phyloP scores from a whole-genome alignment of 2,888 invertebrate species.

The Drosophila flavopinicola region DNA sequence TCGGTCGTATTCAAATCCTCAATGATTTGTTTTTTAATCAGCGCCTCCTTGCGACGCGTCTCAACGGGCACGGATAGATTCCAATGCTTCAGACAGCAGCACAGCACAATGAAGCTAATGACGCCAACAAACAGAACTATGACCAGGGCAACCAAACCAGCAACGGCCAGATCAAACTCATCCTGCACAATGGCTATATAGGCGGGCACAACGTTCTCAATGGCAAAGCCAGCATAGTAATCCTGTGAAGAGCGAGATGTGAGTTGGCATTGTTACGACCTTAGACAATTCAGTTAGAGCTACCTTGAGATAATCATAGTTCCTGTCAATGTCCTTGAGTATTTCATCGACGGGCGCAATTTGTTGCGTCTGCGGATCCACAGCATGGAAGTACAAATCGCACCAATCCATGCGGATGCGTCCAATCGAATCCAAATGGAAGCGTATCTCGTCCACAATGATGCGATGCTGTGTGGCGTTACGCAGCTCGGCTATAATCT shows the following conservation, averaged over 20 bases:
- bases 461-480: slow-evolving; percentile 91
- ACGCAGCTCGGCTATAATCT: slow-evolving; percentile 89
- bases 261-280: neutral
- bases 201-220: slow-evolving; percentile 90
- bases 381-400: slow-evolving; percentile 93
- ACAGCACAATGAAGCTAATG: slow-evolving; percentile 93
- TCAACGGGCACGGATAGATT: slow-evolving; percentile 92
- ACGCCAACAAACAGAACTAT: slow-evolving; percentile 94
- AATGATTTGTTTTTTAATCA: slow-evolving; percentile 92
- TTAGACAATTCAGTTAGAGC: neutral
- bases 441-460: slow-evolving; percentile 91
- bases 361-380: slow-evolving; percentile 89
- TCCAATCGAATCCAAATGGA: slow-evolving; percentile 88
- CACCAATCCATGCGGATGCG: slow-evolving; percentile 88
- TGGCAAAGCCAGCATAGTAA: slow-evolving; percentile 90
- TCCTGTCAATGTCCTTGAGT: slow-evolving; percentile 92
- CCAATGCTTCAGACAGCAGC: slow-evolving; percentile 95
- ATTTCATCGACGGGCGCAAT: slow-evolving; percentile 92
- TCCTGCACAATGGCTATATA: slow-evolving; percentile 88
- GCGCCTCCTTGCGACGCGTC: slow-evolving; percentile 92
- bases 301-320: slow-evolving; percentile 92
- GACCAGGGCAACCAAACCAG: slow-evolving; percentile 92
- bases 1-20: slow-evolving; percentile 95
- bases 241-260: slow-evolving; percentile 67
- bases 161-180: slow-evolving; percentile 93